phyloP scores from a whole-genome alignment of 2,113 vertebrate species.

The Rutilus rutilus region DNA sequence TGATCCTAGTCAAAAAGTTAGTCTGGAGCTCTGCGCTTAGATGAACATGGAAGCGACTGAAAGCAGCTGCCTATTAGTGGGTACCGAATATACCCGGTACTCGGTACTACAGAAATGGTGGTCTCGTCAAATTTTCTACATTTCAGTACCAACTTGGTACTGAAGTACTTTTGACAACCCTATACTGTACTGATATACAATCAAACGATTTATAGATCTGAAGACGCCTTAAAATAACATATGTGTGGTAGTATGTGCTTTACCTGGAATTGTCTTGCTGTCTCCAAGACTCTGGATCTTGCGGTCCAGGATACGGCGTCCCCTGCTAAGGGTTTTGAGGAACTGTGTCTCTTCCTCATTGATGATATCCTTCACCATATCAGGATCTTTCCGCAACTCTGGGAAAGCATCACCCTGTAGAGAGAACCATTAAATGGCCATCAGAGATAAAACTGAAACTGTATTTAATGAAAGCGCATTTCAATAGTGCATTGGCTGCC shows the following conservation, averaged over 20 bases:
- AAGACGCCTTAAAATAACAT: too few relatives aligned
- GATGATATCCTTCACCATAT: constrained; percentile 96
- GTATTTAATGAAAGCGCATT: neutral
- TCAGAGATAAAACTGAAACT: neutral
- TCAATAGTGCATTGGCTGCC: neutral
- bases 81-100: too few relatives aligned
- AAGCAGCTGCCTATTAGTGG: too few relatives aligned
- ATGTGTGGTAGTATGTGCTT: neutral
- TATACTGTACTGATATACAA: too few relatives aligned
- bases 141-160: too few relatives aligned
- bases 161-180: too few relatives aligned
- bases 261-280: constrained; percentile 89
- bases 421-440: neutral
- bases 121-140: too few relatives aligned
- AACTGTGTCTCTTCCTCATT: constrained; percentile 97
- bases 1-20: too few relatives aligned
- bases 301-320: constrained; percentile 93
- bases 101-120: too few relatives aligned
- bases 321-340: constrained; percentile 95
- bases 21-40: too few relatives aligned
- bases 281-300: constrained; percentile 94
- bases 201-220: too few relatives aligned
- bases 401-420: constrained; percentile 92
- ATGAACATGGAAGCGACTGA: too few relatives aligned
- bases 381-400: constrained; percentile 94